Percentiles rank a stretch among this genome's conserved stretches.
Conservation (phyloP, 2,113 vertebrate species). For the Lontra canadensis region DNA sequence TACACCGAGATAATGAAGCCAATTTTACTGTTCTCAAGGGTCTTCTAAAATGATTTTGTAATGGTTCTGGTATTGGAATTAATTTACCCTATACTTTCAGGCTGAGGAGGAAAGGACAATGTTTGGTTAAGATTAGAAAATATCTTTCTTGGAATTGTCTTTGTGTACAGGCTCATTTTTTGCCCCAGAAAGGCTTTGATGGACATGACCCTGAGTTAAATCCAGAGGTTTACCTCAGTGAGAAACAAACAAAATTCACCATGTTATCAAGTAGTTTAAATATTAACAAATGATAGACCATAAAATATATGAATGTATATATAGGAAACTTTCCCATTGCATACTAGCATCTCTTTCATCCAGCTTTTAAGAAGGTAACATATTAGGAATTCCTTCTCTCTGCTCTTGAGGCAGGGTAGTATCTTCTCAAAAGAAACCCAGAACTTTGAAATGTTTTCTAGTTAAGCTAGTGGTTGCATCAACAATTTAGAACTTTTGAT, state of each 20-base stretch:
- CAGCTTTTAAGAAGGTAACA: neutral
- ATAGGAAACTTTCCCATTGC: neutral
- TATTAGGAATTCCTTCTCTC: neutral
- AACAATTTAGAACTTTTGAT: neutral
- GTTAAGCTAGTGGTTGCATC: neutral
- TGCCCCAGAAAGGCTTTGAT: neutral
- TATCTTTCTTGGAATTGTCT: slow-evolving; percentile 6
- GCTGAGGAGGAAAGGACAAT: neutral
- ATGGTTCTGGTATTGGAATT: neutral
- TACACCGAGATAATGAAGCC: slow-evolving; percentile 6
- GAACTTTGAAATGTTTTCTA: neutral
- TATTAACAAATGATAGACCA: neutral
- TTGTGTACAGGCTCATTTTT: neutral
- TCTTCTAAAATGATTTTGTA: slow-evolving; percentile 35
- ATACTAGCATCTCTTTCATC: neutral
- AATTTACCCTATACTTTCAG: neutral
- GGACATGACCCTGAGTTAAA: neutral
- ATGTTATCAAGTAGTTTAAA: neutral
- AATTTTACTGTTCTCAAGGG: neutral
- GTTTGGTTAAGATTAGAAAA: slow-evolving; percentile 48
- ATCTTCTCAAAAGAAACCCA: neutral
- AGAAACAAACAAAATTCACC: neutral
- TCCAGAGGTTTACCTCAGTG: neutral
- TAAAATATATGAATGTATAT: neutral
- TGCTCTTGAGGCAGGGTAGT: neutral